Evolutionary conservation across 2,888 invertebrate species (phyloP).

Genomic region (Endomychus coccineus): DNA sequence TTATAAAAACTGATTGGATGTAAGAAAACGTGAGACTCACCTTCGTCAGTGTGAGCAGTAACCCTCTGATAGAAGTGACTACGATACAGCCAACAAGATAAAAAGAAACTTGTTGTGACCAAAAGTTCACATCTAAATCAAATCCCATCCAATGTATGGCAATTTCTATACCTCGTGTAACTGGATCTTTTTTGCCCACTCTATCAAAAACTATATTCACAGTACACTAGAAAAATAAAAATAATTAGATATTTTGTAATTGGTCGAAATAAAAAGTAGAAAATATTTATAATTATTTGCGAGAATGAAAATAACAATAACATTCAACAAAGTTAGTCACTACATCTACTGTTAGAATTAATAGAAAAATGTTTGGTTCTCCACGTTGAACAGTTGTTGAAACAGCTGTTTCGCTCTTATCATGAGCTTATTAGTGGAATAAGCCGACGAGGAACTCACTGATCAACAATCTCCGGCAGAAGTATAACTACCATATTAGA

Average conservation of each 20-base stretch:
- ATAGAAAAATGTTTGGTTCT: too few species aligned
- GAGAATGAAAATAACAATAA: conserved; percentile 7
- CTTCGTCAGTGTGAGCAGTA: conserved; percentile 94
- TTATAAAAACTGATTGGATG: too few species aligned
- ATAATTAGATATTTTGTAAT: conserved; percentile 4
- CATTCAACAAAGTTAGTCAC: conserved; percentile 10
- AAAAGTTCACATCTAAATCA: conserved; percentile 93
- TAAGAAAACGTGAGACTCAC: conserved; percentile 52
- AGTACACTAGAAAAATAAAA: conserved; percentile 64
- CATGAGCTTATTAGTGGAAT: too few species aligned
- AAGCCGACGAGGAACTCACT: too few species aligned
- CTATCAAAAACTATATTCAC: conserved; percentile 98
- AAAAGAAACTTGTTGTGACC: conserved; percentile 99
- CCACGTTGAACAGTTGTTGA: too few species aligned
- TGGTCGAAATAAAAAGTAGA: conserved; percentile 2
- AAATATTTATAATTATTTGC: too few species aligned
- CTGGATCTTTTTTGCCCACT: conserved; percentile 97
- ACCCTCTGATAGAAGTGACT: conserved; percentile 92
- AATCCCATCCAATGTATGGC: conserved; percentile 95
- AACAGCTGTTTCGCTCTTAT: too few species aligned
- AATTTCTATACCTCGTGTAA: conserved; percentile 92
- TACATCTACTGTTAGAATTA: too few species aligned
- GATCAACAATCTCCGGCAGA: too few species aligned
- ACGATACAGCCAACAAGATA: conserved; percentile 95
- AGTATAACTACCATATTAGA: too few species aligned